These are phyloP conservation scores for Delichon dasypus DNA, from an alignment of 2,797 vertebrate species.

Conservation along the genomic window DNA sequence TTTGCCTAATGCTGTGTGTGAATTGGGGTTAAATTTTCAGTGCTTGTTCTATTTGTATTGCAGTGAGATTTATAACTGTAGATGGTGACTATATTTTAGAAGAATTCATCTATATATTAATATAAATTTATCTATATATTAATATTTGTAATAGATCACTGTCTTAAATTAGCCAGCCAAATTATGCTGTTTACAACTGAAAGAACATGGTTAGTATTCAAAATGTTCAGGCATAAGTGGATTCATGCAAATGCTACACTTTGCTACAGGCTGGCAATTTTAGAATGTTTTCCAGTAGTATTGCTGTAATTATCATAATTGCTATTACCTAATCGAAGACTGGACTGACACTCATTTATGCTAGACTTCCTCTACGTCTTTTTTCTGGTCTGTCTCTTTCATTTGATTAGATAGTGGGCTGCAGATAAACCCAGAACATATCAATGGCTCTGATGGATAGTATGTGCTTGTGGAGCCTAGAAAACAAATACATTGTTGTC, in stretches of 20 bases:
- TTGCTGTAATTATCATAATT: conserved; percentile 56
- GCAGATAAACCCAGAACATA: not conserved
- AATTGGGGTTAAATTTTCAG: not conserved
- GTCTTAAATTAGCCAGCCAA: not conserved
- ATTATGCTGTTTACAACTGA: not conserved
- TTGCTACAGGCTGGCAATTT: conserved; percentile 18
- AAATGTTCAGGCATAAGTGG: not conserved
- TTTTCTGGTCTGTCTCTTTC: not conserved
- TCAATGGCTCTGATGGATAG: not conserved
- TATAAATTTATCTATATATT: not conserved
- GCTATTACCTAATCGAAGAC: conserved; percentile 43
- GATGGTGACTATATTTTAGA: not conserved
- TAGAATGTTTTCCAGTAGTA: not conserved
- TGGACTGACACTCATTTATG: not conserved
- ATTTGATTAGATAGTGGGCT: not conserved
- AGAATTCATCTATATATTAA: not conserved
- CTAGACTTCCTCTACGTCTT: not conserved
- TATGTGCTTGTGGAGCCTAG: not conserved
- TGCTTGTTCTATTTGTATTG: not conserved
- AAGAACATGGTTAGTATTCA: not conserved
- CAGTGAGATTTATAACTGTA: not conserved
- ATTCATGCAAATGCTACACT: not conserved
- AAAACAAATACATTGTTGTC: not conserved
- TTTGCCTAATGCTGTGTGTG: not conserved
- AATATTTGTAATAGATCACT: not conserved